Percentiles rank a stretch among this genome's conserved stretches.
Evolutionary conservation across 1,140 invertebrate genomes (phyloP).

Genomic region (Scaptomyza hsui): DNA sequence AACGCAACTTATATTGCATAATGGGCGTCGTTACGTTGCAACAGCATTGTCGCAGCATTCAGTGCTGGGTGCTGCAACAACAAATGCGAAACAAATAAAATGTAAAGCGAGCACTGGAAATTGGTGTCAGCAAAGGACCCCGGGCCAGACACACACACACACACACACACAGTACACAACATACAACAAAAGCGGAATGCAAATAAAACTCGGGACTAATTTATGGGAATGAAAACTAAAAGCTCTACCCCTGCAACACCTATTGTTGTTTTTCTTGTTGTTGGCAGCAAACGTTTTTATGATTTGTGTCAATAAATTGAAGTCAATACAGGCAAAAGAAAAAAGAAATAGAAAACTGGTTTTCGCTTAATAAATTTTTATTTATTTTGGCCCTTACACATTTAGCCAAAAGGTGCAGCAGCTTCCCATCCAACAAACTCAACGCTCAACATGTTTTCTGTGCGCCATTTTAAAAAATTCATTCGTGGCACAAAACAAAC

Average conservation of each 20-base stretch:
- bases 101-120: slow-evolving; percentile 42
- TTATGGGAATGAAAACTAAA: slow-evolving; percentile 20
- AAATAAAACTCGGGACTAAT: slow-evolving; percentile 48
- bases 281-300: slow-evolving; percentile 28
- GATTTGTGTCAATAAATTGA: slow-evolving; percentile 62
- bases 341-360: slow-evolving; percentile 18
- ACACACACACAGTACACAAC: too few relatives aligned
- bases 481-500: slow-evolving; percentile 50
- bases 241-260: slow-evolving; percentile 12
- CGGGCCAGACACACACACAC: slow-evolving; percentile 29
- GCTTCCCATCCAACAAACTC: too few relatives aligned
- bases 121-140: slow-evolving; percentile 65
- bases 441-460: slow-evolving; percentile 12
- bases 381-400: slow-evolving; percentile 34
- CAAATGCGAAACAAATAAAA: slow-evolving; percentile 67
- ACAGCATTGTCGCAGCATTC: not conserved
- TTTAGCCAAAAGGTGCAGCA: slow-evolving; percentile 14
- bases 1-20: slow-evolving; percentile 79
- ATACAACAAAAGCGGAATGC: slow-evolving; percentile 26
- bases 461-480: slow-evolving; percentile 67
- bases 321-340: slow-evolving; percentile 21
- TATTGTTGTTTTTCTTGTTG: slow-evolving; percentile 19
- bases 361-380: slow-evolving; percentile 68
- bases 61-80: slow-evolving; percentile 5
- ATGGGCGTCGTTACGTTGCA: slow-evolving; percentile 51